These are phyloP conservation scores for Pseudorhombus dupliciocellatus DNA, from an alignment of 2,113 vertebrate genomes.

Conservation along the genomic window DNA sequence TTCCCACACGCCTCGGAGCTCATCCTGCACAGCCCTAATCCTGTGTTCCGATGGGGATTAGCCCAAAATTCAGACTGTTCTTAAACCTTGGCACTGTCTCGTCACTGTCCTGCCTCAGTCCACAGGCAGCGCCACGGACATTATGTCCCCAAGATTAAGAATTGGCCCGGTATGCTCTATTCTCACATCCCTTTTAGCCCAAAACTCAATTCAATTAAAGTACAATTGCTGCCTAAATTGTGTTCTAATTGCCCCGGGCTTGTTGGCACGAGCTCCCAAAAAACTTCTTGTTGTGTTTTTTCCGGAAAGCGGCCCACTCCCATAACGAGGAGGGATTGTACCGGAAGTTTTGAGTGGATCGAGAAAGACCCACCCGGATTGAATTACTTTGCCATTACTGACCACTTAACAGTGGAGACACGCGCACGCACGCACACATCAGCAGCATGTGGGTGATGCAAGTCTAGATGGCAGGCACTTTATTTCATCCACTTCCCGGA, in stretches of 20 bases:
- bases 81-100: constrained; percentile 44
- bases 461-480: constrained; percentile 68
- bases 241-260: constrained; percentile 57
- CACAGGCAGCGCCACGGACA: constrained; percentile 45
- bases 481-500: constrained; percentile 59
- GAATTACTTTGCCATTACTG: constrained; percentile 79
- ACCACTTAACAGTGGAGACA: constrained; percentile 75
- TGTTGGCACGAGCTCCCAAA: constrained; percentile 56
- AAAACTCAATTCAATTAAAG: constrained; percentile 60
- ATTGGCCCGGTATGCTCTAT: constrained; percentile 39
- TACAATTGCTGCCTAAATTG: constrained; percentile 37
- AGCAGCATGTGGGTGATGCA: constrained; percentile 59
- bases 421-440: constrained; percentile 6
- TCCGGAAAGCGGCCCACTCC: constrained; percentile 64
- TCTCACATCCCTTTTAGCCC: constrained; percentile 31
- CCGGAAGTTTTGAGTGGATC: constrained; percentile 76
- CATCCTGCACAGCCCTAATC: constrained; percentile 55
- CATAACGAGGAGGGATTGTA: constrained; percentile 64
- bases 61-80: constrained; percentile 56
- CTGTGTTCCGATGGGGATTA: constrained; percentile 64
- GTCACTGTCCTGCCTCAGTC: constrained; percentile 37
- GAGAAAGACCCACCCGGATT: constrained; percentile 72
- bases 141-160: constrained; percentile 50
- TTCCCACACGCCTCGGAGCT: constrained; percentile 25
- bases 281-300: constrained; percentile 66